These are phyloP conservation scores for Camelus dromedarius DNA, from an alignment of 2,113 vertebrate species.

Conservation along the genomic window DNA sequence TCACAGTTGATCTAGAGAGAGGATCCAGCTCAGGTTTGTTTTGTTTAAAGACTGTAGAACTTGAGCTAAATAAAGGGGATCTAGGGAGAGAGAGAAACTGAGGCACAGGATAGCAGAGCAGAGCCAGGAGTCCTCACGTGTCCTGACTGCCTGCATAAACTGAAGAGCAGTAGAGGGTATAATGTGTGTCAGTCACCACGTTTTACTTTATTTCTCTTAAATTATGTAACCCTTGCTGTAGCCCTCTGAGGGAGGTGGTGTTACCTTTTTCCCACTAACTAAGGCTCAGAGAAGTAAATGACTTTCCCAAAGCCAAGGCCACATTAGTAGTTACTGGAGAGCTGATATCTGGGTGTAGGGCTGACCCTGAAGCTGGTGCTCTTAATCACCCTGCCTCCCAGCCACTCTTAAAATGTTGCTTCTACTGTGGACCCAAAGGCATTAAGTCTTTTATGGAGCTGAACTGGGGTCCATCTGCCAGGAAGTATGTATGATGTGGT, in stretches of 20 bases:
- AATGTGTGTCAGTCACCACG: neutral
- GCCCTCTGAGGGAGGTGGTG: neutral
- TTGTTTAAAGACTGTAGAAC: neutral
- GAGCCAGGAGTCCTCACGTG: neutral
- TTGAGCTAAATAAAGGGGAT: neutral
- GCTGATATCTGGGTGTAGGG: neutral
- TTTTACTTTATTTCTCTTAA: neutral
- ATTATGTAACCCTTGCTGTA: too few species aligned
- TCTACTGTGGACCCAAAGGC: neutral
- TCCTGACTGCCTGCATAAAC: neutral
- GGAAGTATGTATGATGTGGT: neutral
- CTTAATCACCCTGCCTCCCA: neutral
- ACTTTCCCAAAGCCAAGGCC: neutral
- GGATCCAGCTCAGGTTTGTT: neutral
- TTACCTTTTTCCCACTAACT: neutral
- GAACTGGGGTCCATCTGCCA: neutral
- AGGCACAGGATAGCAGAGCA: neutral
- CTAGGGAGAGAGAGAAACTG: neutral
- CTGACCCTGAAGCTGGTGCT: neutral
- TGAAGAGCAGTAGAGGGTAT: neutral
- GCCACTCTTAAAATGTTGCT: neutral
- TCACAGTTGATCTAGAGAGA: neutral
- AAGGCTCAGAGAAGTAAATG: neutral
- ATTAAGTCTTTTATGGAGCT: neutral
- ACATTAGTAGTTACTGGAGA: neutral